A percentile compares a stretch with the other conserved stretches of the same genome.
phyloP scores from a whole-genome alignment of 2,797 vertebrate species.

The Anniella stebbinsi region DNA sequence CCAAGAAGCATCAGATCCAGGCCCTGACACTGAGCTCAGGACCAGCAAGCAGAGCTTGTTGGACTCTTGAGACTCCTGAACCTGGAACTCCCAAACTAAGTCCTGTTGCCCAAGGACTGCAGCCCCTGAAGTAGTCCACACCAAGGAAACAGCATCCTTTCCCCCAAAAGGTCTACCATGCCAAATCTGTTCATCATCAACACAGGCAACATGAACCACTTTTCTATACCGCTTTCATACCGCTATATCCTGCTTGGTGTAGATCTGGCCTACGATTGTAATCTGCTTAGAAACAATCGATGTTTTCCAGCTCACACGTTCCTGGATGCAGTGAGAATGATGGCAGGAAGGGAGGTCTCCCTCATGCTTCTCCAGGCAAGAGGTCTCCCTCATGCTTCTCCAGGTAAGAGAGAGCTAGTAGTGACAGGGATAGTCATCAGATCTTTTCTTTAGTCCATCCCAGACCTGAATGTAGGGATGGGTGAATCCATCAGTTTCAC shows the following conservation, averaged over 20 bases:
- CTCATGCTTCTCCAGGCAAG: too few relatives aligned
- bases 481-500: too few relatives aligned
- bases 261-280: too few relatives aligned
- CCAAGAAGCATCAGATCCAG: neutral
- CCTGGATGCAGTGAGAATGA: neutral
- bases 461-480: too few relatives aligned
- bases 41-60: neutral
- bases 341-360: neutral
- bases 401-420: too few relatives aligned
- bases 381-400: too few relatives aligned
- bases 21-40: neutral
- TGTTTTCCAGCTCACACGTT: neutral
- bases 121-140: neutral
- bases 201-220: neutral
- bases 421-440: too few relatives aligned
- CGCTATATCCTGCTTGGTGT: too few relatives aligned
- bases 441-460: too few relatives aligned
- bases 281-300: neutral
- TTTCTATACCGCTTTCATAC: too few relatives aligned
- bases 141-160: neutral
- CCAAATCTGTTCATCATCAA: neutral
- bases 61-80: neutral
- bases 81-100: neutral
- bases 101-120: neutral
- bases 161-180: neutral